Evolutionary conservation across 2,113 vertebrate species (phyloP).

Genomic region (Pardalotus punctatus): DNA sequence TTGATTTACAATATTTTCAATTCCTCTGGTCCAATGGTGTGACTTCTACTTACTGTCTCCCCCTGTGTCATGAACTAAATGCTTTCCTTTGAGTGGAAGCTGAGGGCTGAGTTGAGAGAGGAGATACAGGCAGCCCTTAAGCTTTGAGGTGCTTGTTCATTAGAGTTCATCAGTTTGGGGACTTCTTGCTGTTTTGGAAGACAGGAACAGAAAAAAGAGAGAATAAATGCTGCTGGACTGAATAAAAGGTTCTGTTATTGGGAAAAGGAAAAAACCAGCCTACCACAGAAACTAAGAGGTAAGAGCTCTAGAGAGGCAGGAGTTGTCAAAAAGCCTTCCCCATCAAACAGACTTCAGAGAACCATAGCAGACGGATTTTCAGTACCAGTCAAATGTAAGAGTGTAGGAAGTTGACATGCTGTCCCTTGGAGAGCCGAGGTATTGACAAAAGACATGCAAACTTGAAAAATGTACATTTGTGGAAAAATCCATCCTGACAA

Average conservation of each 20-base stretch:
- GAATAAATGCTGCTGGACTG: neutral
- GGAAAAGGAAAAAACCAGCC: neutral
- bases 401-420: constrained; percentile 53
- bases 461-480: constrained; percentile 64
- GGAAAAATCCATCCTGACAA: constrained; percentile 80
- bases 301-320: constrained; percentile 54
- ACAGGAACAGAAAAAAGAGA: neutral
- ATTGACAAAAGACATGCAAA: constrained; percentile 70
- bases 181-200: neutral
- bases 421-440: constrained; percentile 55
- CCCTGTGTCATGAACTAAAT: neutral
- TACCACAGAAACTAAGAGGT: constrained; percentile 28
- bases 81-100: neutral
- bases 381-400: constrained; percentile 56
- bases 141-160: neutral
- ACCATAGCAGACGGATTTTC: constrained; percentile 61
- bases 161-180: neutral
- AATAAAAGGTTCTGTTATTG: constrained; percentile 13
- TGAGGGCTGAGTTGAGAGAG: neutral
- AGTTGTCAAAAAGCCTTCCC: constrained; percentile 61
- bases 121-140: neutral
- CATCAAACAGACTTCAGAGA: constrained; percentile 59
- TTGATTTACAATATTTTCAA: neutral
- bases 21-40: neutral
- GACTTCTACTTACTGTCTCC: neutral